Evolutionary conservation across 2,113 vertebrate species (phyloP), one percentile per base, ranked within the genome.

Genomic region (Triplophysa tibetana): DNA sequence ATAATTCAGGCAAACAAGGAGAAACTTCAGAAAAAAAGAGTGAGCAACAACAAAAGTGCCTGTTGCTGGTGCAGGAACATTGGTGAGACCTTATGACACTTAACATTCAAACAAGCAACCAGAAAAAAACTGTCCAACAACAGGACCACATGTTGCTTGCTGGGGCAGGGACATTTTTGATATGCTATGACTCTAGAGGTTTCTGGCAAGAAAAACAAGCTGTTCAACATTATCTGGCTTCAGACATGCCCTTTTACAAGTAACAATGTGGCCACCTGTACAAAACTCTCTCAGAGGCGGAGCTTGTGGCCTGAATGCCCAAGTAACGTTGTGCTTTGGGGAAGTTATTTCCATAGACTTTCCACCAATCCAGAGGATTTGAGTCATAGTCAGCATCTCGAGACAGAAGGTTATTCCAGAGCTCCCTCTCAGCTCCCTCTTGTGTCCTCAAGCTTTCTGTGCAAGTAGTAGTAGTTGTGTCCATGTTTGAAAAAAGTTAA

Each of bases 291-390:
- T 70, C 41, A 11, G 41, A 43, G 41, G 41, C 8, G 41, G 10
- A 63, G 23, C 73, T 63, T 75, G 73, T 48, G 61, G 74, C 74
- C 21, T 50, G 60, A 76, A 76, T 77, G 45, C 23, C 38, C 23
- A 77, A 33, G 74, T 77, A 65, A 61, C 19, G 8, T 77, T 77
- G 61, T 65, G 61, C 62, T 56, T 29, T 54, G 1, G 38, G 65
- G 33, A 69, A 60, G 26, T 78, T 69, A 1, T 66, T 58, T 67
- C 67, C 26, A 67, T 77, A 67, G 26, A 77, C 63, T 77, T 77
- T 77, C 75, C 75, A 77, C 64, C 64, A 78, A 43, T 60, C 76
- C 16, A 78, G 33, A 72, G 67, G 58, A 61, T 70, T 48, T 79
- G 67, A 70, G 68, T 72, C 56, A 72, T 52, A 26, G 67, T 61